A percentile compares a stretch with the other conserved stretches of the same genome.
Evolutionary conservation across 2,888 invertebrate genomes (phyloP).

Genomic region (Drosophila planitibia): DNA sequence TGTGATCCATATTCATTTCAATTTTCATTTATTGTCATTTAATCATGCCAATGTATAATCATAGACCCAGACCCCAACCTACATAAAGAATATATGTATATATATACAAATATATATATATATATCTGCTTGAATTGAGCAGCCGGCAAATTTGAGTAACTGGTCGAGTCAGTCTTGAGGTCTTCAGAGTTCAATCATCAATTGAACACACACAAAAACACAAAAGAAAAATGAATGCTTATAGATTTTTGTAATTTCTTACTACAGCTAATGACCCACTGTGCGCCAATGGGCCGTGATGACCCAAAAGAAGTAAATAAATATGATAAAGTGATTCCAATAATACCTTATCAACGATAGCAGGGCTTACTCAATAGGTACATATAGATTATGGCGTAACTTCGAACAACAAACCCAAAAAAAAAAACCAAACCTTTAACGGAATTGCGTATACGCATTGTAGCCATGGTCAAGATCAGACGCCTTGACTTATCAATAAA

Average conservation of each 20-base stretch:
- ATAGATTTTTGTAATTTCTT: conserved; percentile 43
- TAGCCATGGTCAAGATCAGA: conserved; percentile 67
- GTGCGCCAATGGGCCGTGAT: conserved; percentile 21
- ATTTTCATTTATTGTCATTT: conserved; percentile 54
- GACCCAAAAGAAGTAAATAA: conserved; percentile 45
- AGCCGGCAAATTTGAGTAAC: conserved; percentile 19
- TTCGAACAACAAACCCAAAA: conserved; percentile 23
- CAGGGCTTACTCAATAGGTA: conserved; percentile 1
- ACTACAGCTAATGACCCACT: not conserved
- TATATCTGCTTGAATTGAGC: conserved; percentile 21
- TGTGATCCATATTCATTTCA: conserved; percentile 48
- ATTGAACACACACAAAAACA: conserved; percentile 51
- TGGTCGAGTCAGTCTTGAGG: conserved; percentile 45
- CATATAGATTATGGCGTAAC: conserved; percentile 23
- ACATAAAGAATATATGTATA: conserved; percentile 12
- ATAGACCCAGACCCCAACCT: conserved; percentile 40
- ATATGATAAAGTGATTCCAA: conserved; percentile 29
- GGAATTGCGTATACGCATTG: conserved; percentile 10
- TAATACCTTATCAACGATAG: conserved; percentile 47
- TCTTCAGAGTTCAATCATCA: conserved; percentile 64
- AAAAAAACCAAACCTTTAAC: not conserved
- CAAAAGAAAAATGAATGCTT: conserved; percentile 47
- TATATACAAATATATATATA: conserved; percentile 1
- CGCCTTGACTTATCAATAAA: conserved; percentile 37
- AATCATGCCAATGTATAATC: conserved; percentile 46